Base-by-base conservation (phyloP, 2,888 invertebrate species). In the Amphipyra berbera region DNA sequence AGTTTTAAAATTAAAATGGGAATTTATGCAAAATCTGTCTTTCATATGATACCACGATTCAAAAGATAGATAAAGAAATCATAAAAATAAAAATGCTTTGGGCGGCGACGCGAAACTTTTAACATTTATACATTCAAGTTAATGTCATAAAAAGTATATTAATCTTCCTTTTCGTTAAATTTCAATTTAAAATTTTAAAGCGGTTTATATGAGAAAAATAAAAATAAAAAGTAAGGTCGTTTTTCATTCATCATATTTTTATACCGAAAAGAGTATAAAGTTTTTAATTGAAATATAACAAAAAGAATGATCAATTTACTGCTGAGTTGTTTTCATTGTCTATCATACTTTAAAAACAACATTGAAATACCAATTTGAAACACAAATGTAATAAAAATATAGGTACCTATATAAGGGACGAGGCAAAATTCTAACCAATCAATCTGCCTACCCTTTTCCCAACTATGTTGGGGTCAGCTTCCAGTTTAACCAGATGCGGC, bases 101-200 rank as follows among this genome's bases (percentile, higher is more conserved):
- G 10, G 6, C 10, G 10, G 2, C 5, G 15, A 40, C 13, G 40
- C 0, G 5, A n/a, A 42, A 30, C 37, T n/a, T 47, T 47, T 21
- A 63, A 48, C 37, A 33, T 67, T 67, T 3, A 30, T 13, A 14
- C 38, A 67, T 41, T 9, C 15, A 35, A 48, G 10, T 47, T 35
- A 14, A 44, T 63, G 27, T 33, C 13, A 41, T n/a, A 14, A n/a
- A 6, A 37, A 47, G 30, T 15, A 33, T 42, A 63, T 67, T 57
- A 8, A 44, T 57, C 8, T 44, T 38, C 8, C 27, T 47, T 40
- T 13, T 40, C 7, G 40, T 40, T 40, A 13, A 13, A 40, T 13
- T 13, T 13, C 40, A n/a, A 40, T 40, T 13, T n/a, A 13, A 40
- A 40, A 13, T 13, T 1, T 6, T 40, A 6, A n/a, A 40, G 6